Conservation (phyloP, 2,888 invertebrate species). For the Schizaphis graminum region DNA sequence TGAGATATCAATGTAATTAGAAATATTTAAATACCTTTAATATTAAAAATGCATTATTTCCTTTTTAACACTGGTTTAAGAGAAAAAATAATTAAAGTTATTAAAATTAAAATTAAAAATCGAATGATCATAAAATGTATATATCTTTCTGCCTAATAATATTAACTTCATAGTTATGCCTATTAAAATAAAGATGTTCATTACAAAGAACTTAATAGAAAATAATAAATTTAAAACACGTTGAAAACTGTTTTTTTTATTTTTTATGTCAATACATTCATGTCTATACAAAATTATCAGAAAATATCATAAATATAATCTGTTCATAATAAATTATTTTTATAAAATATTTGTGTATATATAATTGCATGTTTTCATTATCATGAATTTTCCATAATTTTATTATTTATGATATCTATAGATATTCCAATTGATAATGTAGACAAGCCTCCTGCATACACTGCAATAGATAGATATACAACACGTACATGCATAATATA, state of each 20-base stretch:
- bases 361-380: background rate
- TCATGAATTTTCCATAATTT: background rate
- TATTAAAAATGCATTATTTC: background rate
- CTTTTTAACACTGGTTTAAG: background rate
- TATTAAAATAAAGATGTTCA: too few species aligned
- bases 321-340: background rate
- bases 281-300: background rate
- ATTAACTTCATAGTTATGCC: background rate
- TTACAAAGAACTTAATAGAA: too few species aligned
- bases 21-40: background rate
- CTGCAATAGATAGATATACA: background rate
- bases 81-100: background rate
- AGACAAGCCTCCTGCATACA: background rate
- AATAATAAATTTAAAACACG: too few species aligned
- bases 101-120: background rate
- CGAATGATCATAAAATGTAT: background rate
- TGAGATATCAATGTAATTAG: background rate
- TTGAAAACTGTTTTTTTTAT: background rate
- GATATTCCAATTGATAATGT: background rate
- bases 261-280: background rate
- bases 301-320: background rate
- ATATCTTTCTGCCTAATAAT: background rate
- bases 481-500: background rate
- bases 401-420: background rate
- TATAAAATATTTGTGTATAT: background rate